Evolutionary conservation across 2,113 vertebrate genomes (phyloP), one percentile per base, ranked within the genome.

Genomic region (Amphiprion ocellaris): DNA sequence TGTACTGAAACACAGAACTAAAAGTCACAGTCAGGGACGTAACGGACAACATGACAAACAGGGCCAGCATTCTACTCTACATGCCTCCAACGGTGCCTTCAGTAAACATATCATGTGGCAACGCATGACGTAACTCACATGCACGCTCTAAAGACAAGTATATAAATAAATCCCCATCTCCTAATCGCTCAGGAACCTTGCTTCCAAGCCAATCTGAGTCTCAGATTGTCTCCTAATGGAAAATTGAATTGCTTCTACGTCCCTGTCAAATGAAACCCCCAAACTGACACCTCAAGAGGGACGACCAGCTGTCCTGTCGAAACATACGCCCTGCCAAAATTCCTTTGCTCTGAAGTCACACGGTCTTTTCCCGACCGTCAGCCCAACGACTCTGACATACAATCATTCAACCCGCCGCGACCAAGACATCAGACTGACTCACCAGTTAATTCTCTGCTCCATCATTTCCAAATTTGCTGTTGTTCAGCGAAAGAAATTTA

Each of bases 271-370:
- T 81, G 59, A 79, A 50, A 63, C 83, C 67, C 55, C 50, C n/a
- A 63, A 80, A 66, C 60, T 46, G 17, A 50, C 1, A 54, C 69
- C 55, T 63, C 23, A 59, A 71, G 66, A 60, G 44, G 23, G 44
- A 47, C 79, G 21, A 28, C 66, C 88, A 92, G 88, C 92, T 92
- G 89, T 82, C 77, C 77, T 26, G 64, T 79, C 30, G 52, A 80
- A 86, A 90, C 71, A 64, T 65, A 70, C 66, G 52, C 81, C 76
- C 77, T 61, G 69, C 72, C 79, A 66, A 55, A 86, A 90, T 92
- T 92, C 86, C 76, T 78, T 23, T 53, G 19, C 3, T 0, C 77
- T 93, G 89, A 92, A 65, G 82, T 92, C 90, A 90, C 26, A 68
- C 12, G 68, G 83, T 79, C 83, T 65, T 74, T 73, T 69, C 77